Evolutionary conservation across 2,113 vertebrate genomes (phyloP), one percentile per base, ranked within the genome.

Genomic region (Rhegmatorhina hoffmannsi): DNA sequence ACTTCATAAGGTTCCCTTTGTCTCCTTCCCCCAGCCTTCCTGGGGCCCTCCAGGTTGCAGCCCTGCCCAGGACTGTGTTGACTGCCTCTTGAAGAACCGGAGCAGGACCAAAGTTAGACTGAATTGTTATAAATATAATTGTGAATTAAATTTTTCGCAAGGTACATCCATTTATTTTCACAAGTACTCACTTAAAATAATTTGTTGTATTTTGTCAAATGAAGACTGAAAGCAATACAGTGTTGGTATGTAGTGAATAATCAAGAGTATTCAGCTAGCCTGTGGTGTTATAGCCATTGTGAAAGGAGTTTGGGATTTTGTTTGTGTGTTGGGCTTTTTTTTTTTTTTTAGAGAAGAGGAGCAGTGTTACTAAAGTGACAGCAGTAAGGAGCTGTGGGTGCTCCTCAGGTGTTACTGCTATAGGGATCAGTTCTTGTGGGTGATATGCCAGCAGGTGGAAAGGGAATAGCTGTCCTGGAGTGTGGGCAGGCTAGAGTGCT

Each of bases 11-110:
- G 34, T 29, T 84, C 29, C 34, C 0, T 1, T 11, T 25, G 25
- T 18, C 21, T 29, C 1, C 1, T 69, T 44, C 5, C 9, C 7
- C 8, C 21, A 24, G 21, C 7, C 19, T 74, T 1, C 7, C 53
- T 33, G 44, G 9, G 18, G 15, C 5, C 38, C n/a, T 50, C 25
- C 28, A 59, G 16, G 13, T 59, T 25, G n/a, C 31, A 53, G 9
- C 15, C 69, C 40, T 67, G 38, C 24, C 52, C n/a, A 24, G 18
- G 36, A 18, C 40, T 4, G 3, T 18, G 29, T n/a, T 49, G 64
- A 6, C 17, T 72, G 16, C 26, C 43, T 46, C 43, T 75, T 82
- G 24, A 33, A 77, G n/a, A 47, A 47, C 18, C 17, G 15, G 20
- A 70, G 3, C 33, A 56, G 3, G 6, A 69, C 26, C 26, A 31